Evolutionary conservation across 2,888 invertebrate species (phyloP), one percentile per base, ranked within the genome.

Genomic region (Mythimna ferrago): DNA sequence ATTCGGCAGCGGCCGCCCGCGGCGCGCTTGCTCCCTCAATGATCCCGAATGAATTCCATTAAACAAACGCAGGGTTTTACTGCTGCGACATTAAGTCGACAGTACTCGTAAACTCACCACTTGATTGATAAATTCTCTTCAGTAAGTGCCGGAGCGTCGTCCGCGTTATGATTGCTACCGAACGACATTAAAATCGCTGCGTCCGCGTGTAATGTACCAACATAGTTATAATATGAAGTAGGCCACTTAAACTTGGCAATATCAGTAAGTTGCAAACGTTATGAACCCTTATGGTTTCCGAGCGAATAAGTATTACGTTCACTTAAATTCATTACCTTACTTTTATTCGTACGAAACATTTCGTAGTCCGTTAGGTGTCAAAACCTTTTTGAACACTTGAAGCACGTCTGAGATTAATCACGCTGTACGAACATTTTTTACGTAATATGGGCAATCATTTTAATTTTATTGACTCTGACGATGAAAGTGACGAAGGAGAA

Each of bases 1-100:
- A 92, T 90, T 90, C 92, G 92, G 92, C 93, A 91, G 92, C 88
- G 93, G 92, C 92, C 93, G 89, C 94, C 94, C 89, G 94, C 90
- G 74, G 94, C 70, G 94, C 73, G 66, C 84, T 83, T 84, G 81
- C 88, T 90, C 89, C 88, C 83, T 91, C 91, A 91, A 92, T 93
- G 90, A 93, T 85, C 73, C 78, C 86, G 86, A 88, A 90, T 89
- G 87, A 88, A 89, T 90, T 89, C 86, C 89, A 89, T 90, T 90
- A 90, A 89, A 89, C 89, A 91, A 90, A 91, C 87, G 84, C 86
- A 84, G 82, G 87, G 81, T 87, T 89, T 90, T 89, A 90, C 88
- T 82, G 90, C 88, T 76, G 76, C 78, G 84, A 83, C 91, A 91
- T 92, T 90, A 91, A 90, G 87, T 71, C 82, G 88, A 88, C 91